Evolutionary conservation across 2,797 vertebrate genomes (phyloP).

Genomic region (Centropyge bicolor): DNA sequence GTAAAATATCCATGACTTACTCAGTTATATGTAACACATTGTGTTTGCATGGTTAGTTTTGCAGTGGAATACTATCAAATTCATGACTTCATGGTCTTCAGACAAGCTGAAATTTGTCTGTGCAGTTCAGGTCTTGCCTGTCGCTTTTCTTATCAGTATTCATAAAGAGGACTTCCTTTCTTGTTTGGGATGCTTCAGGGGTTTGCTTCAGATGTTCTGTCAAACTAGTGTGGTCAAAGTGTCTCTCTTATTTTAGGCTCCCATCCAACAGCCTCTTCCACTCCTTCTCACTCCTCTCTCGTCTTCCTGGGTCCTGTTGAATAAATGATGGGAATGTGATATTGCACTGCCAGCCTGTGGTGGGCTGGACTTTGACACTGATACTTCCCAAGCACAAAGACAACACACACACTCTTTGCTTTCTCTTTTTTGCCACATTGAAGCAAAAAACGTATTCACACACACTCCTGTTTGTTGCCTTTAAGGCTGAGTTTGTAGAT

Average conservation of each 20-base stretch:
- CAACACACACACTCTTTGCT: neutral
- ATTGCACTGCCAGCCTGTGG: conserved; percentile 26
- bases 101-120: neutral
- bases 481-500: conserved; percentile 5
- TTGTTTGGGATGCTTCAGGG: neutral
- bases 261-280: conserved; percentile 5
- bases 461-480: neutral
- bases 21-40: neutral
- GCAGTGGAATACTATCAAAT: neutral
- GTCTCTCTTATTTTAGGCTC: neutral
- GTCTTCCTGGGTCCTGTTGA: conserved; percentile 47
- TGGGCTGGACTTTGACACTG: conserved; percentile 38
- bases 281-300: neutral
- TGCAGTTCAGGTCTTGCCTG: neutral
- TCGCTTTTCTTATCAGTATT: neutral
- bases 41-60: neutral
- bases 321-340: conserved; percentile 73
- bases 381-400: neutral
- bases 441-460: neutral
- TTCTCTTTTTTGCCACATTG: neutral
- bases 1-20: neutral
- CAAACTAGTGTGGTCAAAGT: neutral
- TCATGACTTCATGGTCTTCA: neutral
- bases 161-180: neutral
- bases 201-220: neutral